phyloP scores from a whole-genome alignment of 2,113 vertebrate species.

The Ifrita kowaldi region DNA sequence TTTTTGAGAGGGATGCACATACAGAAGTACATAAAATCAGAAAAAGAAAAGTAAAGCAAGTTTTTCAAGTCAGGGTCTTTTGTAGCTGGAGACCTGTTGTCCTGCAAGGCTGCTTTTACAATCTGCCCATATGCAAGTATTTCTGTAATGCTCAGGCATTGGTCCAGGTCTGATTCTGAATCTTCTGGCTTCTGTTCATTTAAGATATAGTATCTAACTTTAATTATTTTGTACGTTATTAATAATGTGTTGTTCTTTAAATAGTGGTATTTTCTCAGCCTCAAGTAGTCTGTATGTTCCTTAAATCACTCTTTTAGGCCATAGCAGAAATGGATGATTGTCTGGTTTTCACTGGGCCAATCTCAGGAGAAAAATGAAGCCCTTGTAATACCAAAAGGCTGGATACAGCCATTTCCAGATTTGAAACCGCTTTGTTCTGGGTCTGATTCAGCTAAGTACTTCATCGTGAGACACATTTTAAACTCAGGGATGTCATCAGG shows the following conservation, averaged over 20 bases:
- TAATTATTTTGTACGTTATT: not conserved
- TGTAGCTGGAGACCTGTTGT: not conserved
- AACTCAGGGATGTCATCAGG: not conserved
- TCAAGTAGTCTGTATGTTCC: not conserved
- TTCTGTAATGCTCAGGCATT: not conserved
- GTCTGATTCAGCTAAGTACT: not conserved
- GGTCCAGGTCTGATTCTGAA: not conserved
- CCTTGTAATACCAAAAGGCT: not conserved
- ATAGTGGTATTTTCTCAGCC: not conserved
- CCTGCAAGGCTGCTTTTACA: not conserved
- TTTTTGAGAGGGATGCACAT: not conserved
- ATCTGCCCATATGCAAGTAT: not conserved
- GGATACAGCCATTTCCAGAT: not conserved
- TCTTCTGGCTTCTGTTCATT: constrained; percentile 35
- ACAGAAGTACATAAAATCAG: not conserved
- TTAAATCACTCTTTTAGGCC: not conserved
- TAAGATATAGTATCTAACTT: not conserved
- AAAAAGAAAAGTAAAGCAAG: not conserved
- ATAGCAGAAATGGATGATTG: not conserved
- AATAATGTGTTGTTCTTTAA: not conserved
- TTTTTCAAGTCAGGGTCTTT: not conserved
- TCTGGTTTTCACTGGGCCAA: not conserved
- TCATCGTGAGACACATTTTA: not conserved
- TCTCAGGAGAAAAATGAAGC: not conserved
- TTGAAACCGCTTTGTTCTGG: not conserved